Evolutionary conservation across 2,888 invertebrate species (phyloP), one percentile per base, ranked within the genome.

Genomic region (Drosophila longiperda): DNA sequence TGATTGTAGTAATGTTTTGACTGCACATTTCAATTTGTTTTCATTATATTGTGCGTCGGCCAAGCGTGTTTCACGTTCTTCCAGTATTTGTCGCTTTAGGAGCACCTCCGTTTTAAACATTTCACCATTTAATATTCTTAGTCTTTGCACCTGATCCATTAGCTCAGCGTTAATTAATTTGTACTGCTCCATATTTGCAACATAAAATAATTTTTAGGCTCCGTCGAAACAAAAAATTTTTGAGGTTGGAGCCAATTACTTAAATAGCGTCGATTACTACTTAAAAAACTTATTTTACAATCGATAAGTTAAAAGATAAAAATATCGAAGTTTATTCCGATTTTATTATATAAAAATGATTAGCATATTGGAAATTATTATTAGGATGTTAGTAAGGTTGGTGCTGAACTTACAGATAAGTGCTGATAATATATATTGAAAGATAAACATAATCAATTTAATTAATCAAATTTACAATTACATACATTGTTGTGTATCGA

Each of bases 171-270:
- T 69, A 40, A 69, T 40, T 32, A 60, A 17, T 50, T 67, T 69
- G 6, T 69, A 69, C 2, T 55, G 55, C 3, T 78, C 86, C 85
- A 89, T 89, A 17, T 17, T 17, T 26, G 11, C 6, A 6, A 29
- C 17, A 49, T 49, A 33, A 34, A n/a, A 23, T 8, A 23, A 49
- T 15, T 38, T 38, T 34, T 26, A 26, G 15, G 9, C 5, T 12
- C 20, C 15, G 11, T 20, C 32, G 0, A 26, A n/a, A 12, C 1
- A 34, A 57, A 15, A 20, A 23, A 15, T 4, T 62, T 75, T 77
- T 77, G 55, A 77, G 73, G 74, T 74, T 78, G 42, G 74, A 74
- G 78, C 78, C 70, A 53, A 77, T 73, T 38, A 26, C 9, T 57
- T 0, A 11, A 26, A 15, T 40, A 3, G 17, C n/a, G 40, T 63